Evolutionary conservation across 2,113 vertebrate genomes (phyloP), one percentile per base, ranked within the genome.

Genomic region (Pelvicachromis taeniatus): DNA sequence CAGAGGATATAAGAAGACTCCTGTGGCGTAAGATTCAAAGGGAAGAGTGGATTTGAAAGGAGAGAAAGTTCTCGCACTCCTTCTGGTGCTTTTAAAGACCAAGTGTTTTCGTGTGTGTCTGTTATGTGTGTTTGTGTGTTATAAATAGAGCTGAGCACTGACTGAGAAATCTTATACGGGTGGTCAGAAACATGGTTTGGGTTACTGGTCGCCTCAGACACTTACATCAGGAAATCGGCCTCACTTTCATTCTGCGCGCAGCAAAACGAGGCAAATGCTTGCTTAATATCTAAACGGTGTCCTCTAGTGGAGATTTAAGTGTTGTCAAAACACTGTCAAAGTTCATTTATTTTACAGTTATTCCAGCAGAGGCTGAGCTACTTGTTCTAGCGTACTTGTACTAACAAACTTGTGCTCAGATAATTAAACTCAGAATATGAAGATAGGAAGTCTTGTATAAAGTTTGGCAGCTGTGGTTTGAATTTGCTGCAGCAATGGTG

Each of bases 111-210:
- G 83, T 78, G 29, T 80, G 65, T 85, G 79, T 81, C 23, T 70
- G 53, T 85, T 78, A 82, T 80, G 77, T 88, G 65, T 80, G 58
- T 87, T 77, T 87, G 81, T 79, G 77, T 85, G 85, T 90, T 94
- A 94, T 91, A 87, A 93, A 95, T 94, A 94, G 92, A 90, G 65
- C 82, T 3, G 21, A 31, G 83, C 1, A 26, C 82, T 65, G 83
- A 78, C 84, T 7, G 19, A 88, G 91, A 90, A 87, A 94, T 89
- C 88, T 83, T 83, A 82, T 87, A 86, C 85, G 73, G 85, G 83
- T 89, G 87, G 89, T 90, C 83, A 80, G 85, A 79, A 61, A 87
- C 88, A 78, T 31, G 91, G 89, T 88, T 91, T 91, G 80, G 21
- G 54, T 94, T 90, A 91, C 91, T 38, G 65, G 45, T 2, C 11